phyloP scores from a whole-genome alignment of 2,113 vertebrate genomes.

The Pseudolaguvia tuberculata region DNA sequence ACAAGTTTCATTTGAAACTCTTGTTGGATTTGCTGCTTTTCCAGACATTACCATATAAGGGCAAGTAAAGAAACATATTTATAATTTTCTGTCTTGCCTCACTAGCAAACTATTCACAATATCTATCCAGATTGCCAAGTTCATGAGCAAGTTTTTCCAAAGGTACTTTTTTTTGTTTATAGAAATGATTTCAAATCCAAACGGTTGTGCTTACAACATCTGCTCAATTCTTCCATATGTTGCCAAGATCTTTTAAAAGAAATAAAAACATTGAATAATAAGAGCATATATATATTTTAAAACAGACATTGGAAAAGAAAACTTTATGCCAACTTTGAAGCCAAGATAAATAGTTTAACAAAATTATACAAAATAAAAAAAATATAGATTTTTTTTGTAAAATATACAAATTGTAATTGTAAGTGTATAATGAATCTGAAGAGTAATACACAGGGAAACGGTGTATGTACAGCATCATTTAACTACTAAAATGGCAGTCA shows the following conservation, averaged over 20 bases:
- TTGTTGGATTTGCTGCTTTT: neutral
- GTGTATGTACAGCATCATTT: too few relatives aligned
- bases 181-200: conserved; percentile 23
- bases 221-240: conserved; percentile 32
- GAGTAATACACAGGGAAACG: too few relatives aligned
- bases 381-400: too few relatives aligned
- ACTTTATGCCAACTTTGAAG: too few relatives aligned
- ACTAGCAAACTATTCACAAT: conserved; percentile 19
- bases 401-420: too few relatives aligned
- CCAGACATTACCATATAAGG: conserved; percentile 22
- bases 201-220: conserved; percentile 37
- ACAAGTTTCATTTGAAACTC: neutral
- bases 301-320: too few relatives aligned
- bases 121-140: conserved; percentile 34
- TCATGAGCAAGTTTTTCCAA: conserved; percentile 9
- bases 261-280: conserved; percentile 48
- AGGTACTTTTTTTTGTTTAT: conserved; percentile 23
- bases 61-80: conserved; percentile 28
- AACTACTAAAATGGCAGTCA: too few relatives aligned
- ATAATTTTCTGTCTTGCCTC: conserved; percentile 21
- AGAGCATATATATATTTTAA: neutral
- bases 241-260: conserved; percentile 33
- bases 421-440: too few relatives aligned
- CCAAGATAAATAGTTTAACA: too few relatives aligned
- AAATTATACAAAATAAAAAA: too few relatives aligned